phyloP scores from a whole-genome alignment of 2,888 invertebrate species.

The Ctena decussata region DNA sequence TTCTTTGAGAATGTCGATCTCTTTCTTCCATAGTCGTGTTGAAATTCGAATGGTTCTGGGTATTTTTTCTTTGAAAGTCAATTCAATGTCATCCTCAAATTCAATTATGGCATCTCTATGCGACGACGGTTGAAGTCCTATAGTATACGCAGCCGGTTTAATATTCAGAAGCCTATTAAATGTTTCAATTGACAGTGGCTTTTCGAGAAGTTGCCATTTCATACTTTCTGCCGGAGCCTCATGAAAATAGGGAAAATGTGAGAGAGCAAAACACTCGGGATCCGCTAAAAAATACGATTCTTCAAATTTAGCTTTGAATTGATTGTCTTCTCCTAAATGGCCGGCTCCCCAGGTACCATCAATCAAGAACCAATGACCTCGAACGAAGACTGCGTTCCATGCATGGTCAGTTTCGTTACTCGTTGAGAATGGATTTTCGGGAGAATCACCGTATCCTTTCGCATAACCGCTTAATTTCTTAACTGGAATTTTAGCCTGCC shows the following conservation, averaged over 20 bases:
- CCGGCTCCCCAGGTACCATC: conserved; percentile 69
- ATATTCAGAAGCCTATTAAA: conserved; percentile 24
- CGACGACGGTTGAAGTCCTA: conserved; percentile 4
- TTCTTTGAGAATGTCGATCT: not conserved
- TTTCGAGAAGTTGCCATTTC: conserved; percentile 42
- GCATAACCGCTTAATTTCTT: conserved; percentile 56
- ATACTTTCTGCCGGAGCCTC: conserved; percentile 14
- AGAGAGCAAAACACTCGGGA: conserved; percentile 29
- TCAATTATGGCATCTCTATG: conserved; percentile 20
- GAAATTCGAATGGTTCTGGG: not conserved
- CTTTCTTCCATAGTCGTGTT: conserved; percentile 2
- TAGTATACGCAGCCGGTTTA: conserved; percentile 25
- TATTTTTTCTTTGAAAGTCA: not conserved
- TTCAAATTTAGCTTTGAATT: conserved; percentile 34
- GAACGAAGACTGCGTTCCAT: conserved; percentile 61
- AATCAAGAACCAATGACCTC: conserved; percentile 52
- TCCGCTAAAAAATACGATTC: conserved; percentile 52
- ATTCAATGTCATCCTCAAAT: not conserved
- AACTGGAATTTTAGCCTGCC: conserved; percentile 46
- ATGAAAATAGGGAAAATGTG: conserved; percentile 41
- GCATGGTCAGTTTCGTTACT: conserved; percentile 51
- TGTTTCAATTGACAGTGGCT: conserved; percentile 38
- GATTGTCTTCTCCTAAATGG: conserved; percentile 21
- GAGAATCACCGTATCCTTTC: conserved; percentile 53
- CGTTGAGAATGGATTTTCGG: conserved; percentile 30